These are phyloP conservation scores for Callopanchax toddi DNA, from an alignment of 2,113 vertebrate genomes.

Conservation along the genomic window DNA sequence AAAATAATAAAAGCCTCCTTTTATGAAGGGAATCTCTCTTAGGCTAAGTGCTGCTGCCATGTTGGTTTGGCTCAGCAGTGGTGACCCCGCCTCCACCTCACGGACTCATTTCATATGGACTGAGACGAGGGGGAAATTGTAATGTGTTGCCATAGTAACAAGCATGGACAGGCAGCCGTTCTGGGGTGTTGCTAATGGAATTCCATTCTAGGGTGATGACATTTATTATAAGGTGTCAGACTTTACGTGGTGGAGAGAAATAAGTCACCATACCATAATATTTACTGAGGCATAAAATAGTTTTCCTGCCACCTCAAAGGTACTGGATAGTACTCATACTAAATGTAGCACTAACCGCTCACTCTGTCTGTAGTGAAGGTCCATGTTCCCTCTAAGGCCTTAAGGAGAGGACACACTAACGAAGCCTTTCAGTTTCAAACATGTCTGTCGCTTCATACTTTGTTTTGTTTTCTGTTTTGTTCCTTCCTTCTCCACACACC, in stretches of 20 bases:
- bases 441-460: no score
- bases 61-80: neutral
- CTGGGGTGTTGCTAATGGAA: neutral
- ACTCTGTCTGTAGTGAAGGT: slow-evolving; percentile 9
- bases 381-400: slow-evolving; percentile 50
- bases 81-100: neutral
- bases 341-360: slow-evolving; percentile 33
- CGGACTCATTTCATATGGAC: no score
- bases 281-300: slow-evolving; percentile 3
- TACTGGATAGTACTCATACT: slow-evolving; percentile 18
- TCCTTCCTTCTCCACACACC: no score
- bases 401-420: slow-evolving; percentile 41
- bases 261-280: slow-evolving; percentile 4
- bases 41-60: neutral
- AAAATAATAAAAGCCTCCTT: neutral
- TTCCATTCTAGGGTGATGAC: neutral
- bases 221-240: slow-evolving; percentile 3
- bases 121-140: slow-evolving; percentile 1
- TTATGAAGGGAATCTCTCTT: slow-evolving; percentile 7
- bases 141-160: slow-evolving; percentile 20
- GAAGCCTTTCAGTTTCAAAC: slow-evolving; percentile 32
- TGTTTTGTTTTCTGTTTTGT: neutral
- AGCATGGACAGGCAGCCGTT: neutral
- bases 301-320: slow-evolving; percentile 16
- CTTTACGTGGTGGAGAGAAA: neutral